Base-by-base conservation (phyloP, 2,113 vertebrate genomes). In the Loxodonta africana region DNA sequence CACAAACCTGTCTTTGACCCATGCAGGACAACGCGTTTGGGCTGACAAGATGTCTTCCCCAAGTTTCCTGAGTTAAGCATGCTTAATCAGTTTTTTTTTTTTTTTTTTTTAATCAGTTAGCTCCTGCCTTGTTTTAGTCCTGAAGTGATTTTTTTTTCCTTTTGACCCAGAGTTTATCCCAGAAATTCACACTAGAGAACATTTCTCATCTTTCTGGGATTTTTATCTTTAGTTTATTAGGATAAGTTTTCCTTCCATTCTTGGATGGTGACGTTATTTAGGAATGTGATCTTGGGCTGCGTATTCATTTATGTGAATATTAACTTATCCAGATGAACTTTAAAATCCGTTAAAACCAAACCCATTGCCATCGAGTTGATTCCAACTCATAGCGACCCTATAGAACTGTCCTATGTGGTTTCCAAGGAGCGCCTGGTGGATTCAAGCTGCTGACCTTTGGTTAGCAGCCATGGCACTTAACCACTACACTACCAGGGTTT, bases 151-250 rank as follows among this genome's bases (percentile, higher is more conserved):
- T 71, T 85, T 46, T 46, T 62, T 87, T 83, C 44, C 73, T 65
- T 93, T 86, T 41, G 8, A 74, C 7, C 57, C 25, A 41, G 92
- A 89, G 41, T 78, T 91, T 86, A 80, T 76, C 30, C 37, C 3
- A 17, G 53, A 91, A 60, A 94, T 95, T 71, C 30, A 41, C 48
- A 41, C 78, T 53, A 65, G 23, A 28, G 53, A 63, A 10, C 25
- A 78, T 83, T 53, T 83, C 85, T 78, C 17, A 11, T 88, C 30
- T 53, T 60, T 83, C 21, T 46, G 73, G 37, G 17, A 51, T 91
- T 95, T 96, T 95, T 48, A 69, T 76, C 28, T 96, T 88, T 92
- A 53, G 44, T 62, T 85, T 88, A 37, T 73, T 91, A 86, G 46
- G n/a, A n/a, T 57, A 71, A 92, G 11, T 28, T 26, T 10, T 6